A percentile compares a stretch with the other conserved stretches of the same genome.
phyloP scores from a whole-genome alignment of 2,888 invertebrate genomes.

The Busseola fusca region DNA sequence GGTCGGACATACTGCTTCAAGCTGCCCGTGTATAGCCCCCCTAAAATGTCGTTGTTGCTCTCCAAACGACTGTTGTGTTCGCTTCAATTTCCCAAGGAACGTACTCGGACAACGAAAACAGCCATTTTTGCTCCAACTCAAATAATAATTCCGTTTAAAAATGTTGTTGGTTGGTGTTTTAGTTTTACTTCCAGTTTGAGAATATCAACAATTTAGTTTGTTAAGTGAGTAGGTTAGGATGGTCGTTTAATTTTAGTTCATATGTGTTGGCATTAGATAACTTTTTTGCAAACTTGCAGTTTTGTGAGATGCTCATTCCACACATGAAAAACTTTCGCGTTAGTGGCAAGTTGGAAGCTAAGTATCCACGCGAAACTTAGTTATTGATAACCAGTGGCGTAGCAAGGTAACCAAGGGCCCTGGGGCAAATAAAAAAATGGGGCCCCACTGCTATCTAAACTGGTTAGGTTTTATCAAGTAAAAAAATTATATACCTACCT shows the following conservation, averaged over 20 bases:
- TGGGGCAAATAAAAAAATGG: too few relatives aligned
- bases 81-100: constrained; percentile 63
- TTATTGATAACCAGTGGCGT: too few relatives aligned
- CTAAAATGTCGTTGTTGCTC: constrained; percentile 51
- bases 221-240: constrained; percentile 26
- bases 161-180: constrained; percentile 52
- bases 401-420: too few relatives aligned
- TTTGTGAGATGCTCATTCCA: not conserved
- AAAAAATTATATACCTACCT: too few relatives aligned
- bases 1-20: not conserved
- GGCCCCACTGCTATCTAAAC: too few relatives aligned
- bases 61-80: constrained; percentile 56
- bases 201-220: constrained; percentile 49
- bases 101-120: constrained; percentile 57
- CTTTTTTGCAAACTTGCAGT: not conserved
- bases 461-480: too few relatives aligned
- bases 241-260: constrained; percentile 7
- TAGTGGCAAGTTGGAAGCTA: not conserved
- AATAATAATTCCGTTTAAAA: constrained; percentile 61
- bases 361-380: not conserved
- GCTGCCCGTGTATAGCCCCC: not conserved
- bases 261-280: not conserved
- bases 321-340: not conserved
- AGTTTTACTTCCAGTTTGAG: constrained; percentile 29
- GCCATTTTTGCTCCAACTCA: constrained; percentile 59